Evolutionary conservation across 2,113 vertebrate genomes (phyloP).

Genomic region (Megaceryle torquata): DNA sequence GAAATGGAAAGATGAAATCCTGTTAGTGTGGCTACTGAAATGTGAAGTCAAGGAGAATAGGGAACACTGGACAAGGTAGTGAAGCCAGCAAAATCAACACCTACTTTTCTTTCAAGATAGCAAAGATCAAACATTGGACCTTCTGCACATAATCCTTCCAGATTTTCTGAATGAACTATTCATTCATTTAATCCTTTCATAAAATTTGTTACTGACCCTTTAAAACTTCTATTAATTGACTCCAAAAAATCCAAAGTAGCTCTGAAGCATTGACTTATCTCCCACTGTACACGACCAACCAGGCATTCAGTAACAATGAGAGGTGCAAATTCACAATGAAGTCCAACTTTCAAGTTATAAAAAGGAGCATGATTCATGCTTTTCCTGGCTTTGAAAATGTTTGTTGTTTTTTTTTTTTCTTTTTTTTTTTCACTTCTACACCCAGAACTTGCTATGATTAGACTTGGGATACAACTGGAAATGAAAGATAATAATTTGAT

Average conservation of each 20-base stretch:
- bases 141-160: background rate
- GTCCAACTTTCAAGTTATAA: background rate
- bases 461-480: background rate
- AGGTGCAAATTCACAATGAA: background rate
- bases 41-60: background rate
- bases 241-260: background rate
- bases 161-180: background rate
- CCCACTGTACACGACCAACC: background rate
- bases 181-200: background rate
- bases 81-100: background rate
- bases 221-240: background rate
- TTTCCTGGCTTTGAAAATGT: conserved; percentile 21
- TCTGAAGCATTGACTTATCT: background rate
- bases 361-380: background rate
- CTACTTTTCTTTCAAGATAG: background rate
- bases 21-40: background rate
- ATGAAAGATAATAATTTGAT: background rate
- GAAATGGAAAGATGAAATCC: background rate
- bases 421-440: background rate
- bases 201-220: background rate
- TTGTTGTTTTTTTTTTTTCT: background rate
- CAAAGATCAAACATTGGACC: background rate
- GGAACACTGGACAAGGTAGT: background rate
- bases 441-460: background rate
- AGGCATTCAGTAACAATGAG: background rate